phyloP scores from a whole-genome alignment of 2,797 vertebrate genomes.

The Melanotaenia pygmaea region DNA sequence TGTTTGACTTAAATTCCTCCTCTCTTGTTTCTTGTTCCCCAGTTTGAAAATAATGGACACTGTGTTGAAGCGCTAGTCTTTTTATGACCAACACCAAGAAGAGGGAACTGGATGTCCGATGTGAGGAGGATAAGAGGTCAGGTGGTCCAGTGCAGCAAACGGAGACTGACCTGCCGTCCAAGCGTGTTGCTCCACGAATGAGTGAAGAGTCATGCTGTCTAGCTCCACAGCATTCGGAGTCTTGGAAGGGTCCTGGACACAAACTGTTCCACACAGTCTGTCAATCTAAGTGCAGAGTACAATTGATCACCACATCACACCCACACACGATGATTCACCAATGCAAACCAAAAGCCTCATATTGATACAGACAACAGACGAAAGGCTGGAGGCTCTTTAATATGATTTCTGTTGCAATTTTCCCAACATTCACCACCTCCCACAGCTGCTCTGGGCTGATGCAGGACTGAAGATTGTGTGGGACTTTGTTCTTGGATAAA shows the following conservation, averaged over 20 bases:
- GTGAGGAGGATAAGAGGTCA: neutral
- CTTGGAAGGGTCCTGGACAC: slow-evolving; percentile 68
- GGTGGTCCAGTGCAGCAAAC: neutral
- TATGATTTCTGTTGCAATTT: slow-evolving; percentile 6
- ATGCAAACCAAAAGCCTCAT: slow-evolving; percentile 29
- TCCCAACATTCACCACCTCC: slow-evolving; percentile 5
- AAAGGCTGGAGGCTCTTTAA: slow-evolving; percentile 17
- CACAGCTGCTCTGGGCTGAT: slow-evolving; percentile 23
- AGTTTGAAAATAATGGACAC: no score
- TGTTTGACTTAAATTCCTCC: no score
- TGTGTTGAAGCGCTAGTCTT: no score
- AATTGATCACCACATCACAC: slow-evolving; percentile 33
- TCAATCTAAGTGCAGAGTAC: slow-evolving; percentile 66
- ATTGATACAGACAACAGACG: slow-evolving; percentile 30
- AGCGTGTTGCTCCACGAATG: slow-evolving; percentile 69
- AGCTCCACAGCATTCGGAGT: slow-evolving; percentile 69
- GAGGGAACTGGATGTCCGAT: no score
- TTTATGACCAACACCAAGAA: neutral
- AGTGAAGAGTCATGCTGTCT: slow-evolving; percentile 81
- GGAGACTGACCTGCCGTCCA: slow-evolving; percentile 76
- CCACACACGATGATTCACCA: slow-evolving; percentile 29
- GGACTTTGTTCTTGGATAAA: slow-evolving; percentile 21
- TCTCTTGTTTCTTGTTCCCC: no score
- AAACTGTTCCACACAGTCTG: slow-evolving; percentile 72
- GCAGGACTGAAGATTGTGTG: neutral